phyloP scores from a whole-genome alignment of 2,797 vertebrate species.

The Falco columbarius region DNA sequence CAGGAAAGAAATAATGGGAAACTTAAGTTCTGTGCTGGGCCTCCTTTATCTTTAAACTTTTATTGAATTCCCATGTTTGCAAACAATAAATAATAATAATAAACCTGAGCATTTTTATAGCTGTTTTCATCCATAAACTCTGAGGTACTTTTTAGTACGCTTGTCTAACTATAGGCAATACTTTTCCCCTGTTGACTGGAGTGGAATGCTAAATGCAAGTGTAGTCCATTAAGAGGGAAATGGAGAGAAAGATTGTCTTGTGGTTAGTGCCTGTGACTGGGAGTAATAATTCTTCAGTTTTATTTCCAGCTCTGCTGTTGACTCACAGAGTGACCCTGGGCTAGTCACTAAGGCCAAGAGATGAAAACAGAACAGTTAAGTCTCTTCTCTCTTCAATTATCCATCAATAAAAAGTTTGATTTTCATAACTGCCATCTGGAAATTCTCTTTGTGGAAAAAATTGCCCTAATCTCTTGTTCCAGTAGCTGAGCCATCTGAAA shows the following conservation, averaged over 20 bases:
- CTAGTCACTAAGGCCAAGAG: neutral
- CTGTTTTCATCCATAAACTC: constrained; percentile 46
- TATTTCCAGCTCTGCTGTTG: constrained; percentile 31
- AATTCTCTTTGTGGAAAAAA: neutral
- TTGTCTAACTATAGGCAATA: constrained; percentile 32
- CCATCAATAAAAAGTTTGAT: neutral
- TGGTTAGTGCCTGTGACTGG: constrained; percentile 19
- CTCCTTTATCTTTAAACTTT: constrained; percentile 39
- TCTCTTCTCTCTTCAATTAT: neutral
- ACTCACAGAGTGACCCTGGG: neutral
- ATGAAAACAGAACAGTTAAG: neutral
- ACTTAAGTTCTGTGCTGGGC: neutral
- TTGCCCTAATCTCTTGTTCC: neutral
- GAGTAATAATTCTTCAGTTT: constrained; percentile 51
- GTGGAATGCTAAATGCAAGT: constrained; percentile 44
- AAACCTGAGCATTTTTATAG: constrained; percentile 60
- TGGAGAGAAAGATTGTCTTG: constrained; percentile 28
- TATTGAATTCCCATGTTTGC: constrained; percentile 25
- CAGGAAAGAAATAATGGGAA: constrained; percentile 16
- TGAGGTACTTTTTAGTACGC: constrained; percentile 4
- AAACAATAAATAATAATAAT: constrained; percentile 68
- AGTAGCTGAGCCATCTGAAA: neutral
- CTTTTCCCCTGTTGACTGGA: constrained; percentile 30
- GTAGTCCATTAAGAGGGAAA: constrained; percentile 60
- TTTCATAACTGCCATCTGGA: neutral